A percentile compares a stretch with the other conserved stretches of the same genome.
Evolutionary conservation across 2,888 invertebrate species (phyloP).

Genomic region (Xanthorhoe spadicearia): DNA sequence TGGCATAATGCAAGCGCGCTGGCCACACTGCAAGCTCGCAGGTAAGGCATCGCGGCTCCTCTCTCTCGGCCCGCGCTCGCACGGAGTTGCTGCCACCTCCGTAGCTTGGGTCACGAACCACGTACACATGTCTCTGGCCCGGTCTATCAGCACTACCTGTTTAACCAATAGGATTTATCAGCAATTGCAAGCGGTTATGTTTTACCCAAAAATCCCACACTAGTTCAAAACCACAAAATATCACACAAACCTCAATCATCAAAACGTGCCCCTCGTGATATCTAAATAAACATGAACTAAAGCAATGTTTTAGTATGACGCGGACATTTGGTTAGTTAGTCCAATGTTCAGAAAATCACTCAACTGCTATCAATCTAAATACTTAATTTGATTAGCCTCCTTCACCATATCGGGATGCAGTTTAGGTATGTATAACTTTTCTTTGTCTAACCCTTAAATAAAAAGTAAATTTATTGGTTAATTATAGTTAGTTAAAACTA

Average conservation of each 20-base stretch:
- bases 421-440: constrained; percentile 66
- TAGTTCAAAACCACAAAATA: constrained; percentile 39
- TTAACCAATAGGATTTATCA: constrained; percentile 36
- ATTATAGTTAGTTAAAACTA: constrained; percentile 28
- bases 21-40: constrained; percentile 94
- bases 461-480: constrained; percentile 48
- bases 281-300: constrained; percentile 35
- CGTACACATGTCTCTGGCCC: constrained; percentile 94
- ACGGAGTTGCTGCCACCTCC: constrained; percentile 84
- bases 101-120: constrained; percentile 90
- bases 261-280: constrained; percentile 40
- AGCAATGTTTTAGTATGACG: constrained; percentile 51
- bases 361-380: constrained; percentile 73
- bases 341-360: constrained; percentile 60
- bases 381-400: constrained; percentile 80
- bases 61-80: constrained; percentile 81
- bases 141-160: constrained; percentile 93
- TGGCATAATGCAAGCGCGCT: constrained; percentile 91
- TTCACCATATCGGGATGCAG: constrained; percentile 75
- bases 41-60: constrained; percentile 93
- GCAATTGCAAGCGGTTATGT: constrained; percentile 26
- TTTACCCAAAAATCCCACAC: constrained; percentile 30
- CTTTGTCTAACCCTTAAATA: constrained; percentile 76
- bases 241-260: constrained; percentile 41
- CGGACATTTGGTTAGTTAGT: constrained; percentile 38